Evolutionary conservation across 1,140 invertebrate genomes (phyloP).

Genomic region (Steinernema feltiae): DNA sequence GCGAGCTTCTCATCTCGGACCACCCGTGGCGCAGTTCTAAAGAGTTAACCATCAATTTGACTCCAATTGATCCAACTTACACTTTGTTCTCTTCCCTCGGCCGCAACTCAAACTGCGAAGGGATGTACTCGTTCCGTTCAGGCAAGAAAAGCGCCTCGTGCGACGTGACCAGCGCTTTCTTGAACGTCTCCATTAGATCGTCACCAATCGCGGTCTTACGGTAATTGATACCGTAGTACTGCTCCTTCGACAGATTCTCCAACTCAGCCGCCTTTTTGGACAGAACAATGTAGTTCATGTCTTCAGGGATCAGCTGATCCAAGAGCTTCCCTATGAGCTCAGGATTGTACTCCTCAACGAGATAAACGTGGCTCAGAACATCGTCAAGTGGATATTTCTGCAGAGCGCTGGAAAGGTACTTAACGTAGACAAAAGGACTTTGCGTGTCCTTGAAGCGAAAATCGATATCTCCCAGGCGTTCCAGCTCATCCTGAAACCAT

Average conservation of each 20-base stretch:
- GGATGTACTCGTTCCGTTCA: conserved; percentile 81
- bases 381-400: conserved; percentile 79
- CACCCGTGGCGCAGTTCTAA: background rate
- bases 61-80: too few species aligned
- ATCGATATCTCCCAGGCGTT: conserved; percentile 71
- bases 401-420: conserved; percentile 64
- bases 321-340: conserved; percentile 73
- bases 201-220: conserved; percentile 66
- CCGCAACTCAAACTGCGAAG: conserved; percentile 74
- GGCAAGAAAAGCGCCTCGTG: conserved; percentile 70
- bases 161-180: conserved; percentile 22
- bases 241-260: conserved; percentile 63
- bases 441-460: conserved; percentile 86
- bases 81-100: too few species aligned
- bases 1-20: background rate
- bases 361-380: conserved; percentile 70
- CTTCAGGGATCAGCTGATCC: conserved; percentile 70
- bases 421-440: conserved; percentile 72
- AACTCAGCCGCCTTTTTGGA: conserved; percentile 68
- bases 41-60: too few species aligned
- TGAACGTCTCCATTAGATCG: conserved; percentile 16
- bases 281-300: conserved; percentile 69
- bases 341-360: conserved; percentile 76
- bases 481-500: conserved; percentile 84
- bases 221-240: conserved; percentile 86